Base-by-base conservation (phyloP, 2,888 invertebrate species). In the Byasa hedistus region DNA sequence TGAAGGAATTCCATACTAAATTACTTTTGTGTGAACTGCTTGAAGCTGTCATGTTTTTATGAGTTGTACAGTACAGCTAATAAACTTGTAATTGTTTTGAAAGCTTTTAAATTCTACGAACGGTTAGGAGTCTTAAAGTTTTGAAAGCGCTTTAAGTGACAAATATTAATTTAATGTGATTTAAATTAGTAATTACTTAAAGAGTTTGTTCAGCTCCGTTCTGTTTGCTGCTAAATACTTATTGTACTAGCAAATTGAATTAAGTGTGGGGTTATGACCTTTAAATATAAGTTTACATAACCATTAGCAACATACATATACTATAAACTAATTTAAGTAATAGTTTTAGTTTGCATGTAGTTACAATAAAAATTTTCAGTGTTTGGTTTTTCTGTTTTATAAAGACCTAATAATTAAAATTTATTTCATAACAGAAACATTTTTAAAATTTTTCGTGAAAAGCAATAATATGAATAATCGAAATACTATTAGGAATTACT, bases 151-250 rank as follows among this genome's bases (percentile, higher is more conserved):
- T 61, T 61, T 55, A 61, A 55, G 61, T 55, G 61, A 54, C 61
- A 61, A 55, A 61, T 61, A 54, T 54, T 22, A 61, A 22, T 61
- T 61, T 61, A 61, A 61, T 56, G n/a, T 55, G 61, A 61, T 61
- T 61, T 61, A 55, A 61, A 61, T 36, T 36, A 54, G 61, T 32
- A 23, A 61, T 61, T 24, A 52, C 61, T 61, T 52, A 55, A 19
- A 44, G 24, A 61, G 55, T 61, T 61, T 61, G 52, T n/a, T 54
- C 39, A 23, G 23, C 44, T 61, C 61, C n/a, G 55, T 61, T 55
- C 21, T 52, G 19, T 52, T 21, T 21, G 21, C 21, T 21, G 52
- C 52, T 1, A n/a, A 51, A 21, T 7, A 8, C 32, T 44, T 44
- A 44, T 19, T 44, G 4, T 44, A 44, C 44, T 15, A 44, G 17